A percentile compares a stretch with the other conserved stretches of the same genome.
phyloP scores from a whole-genome alignment of 2,113 vertebrate genomes.

The Mobula birostris region DNA sequence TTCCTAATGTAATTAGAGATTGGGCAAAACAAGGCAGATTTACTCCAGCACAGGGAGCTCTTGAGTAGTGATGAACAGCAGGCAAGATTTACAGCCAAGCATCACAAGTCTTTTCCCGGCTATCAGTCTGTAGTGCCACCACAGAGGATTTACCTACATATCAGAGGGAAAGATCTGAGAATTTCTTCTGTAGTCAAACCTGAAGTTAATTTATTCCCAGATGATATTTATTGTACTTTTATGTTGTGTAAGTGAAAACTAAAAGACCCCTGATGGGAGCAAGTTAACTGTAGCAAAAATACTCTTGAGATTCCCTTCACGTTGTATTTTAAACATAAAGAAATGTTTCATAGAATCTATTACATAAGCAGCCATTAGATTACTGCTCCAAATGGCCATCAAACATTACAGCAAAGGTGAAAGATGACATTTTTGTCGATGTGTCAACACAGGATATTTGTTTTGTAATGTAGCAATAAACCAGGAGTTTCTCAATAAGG shows the following conservation, averaged over 20 bases:
- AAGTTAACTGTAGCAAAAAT: neutral
- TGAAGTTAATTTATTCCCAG: slow-evolving; percentile 29
- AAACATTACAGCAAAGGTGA: neutral
- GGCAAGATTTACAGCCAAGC: neutral
- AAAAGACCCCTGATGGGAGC: neutral
- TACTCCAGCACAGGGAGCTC: neutral
- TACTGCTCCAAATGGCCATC: neutral
- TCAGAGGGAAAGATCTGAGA: neutral
- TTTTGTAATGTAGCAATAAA: neutral
- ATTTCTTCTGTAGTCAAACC: neutral
- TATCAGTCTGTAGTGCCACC: neutral
- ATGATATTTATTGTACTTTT: neutral
- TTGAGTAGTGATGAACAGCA: neutral
- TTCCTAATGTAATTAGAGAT: neutral
- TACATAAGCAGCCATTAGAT: neutral
- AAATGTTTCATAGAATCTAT: neutral
- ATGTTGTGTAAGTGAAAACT: slow-evolving; percentile 13
- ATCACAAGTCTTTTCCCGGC: neutral
- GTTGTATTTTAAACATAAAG: neutral
- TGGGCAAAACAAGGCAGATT: neutral
- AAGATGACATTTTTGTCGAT: neutral
- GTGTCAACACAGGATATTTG: neutral
- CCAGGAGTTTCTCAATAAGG: neutral
- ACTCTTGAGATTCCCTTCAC: neutral
- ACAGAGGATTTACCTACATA: neutral